Base-by-base conservation (phyloP, 2,888 invertebrate species). In the Drosophila koepferae region DNA sequence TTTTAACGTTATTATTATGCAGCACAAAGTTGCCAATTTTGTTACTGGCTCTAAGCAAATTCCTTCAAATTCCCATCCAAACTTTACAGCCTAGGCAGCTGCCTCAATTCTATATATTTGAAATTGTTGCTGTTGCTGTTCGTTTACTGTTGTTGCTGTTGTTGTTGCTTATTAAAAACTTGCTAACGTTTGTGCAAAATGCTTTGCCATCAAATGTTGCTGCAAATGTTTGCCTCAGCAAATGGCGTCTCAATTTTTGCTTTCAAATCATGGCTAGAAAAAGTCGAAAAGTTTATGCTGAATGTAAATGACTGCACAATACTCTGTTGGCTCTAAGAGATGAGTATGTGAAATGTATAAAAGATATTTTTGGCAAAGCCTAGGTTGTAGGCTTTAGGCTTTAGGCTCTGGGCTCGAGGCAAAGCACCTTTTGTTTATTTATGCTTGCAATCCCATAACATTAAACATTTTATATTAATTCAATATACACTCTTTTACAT, bases 1-100 rank as follows among this genome's bases (percentile, higher is more conserved):
- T 76, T 80, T 86, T 84, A 88, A 88, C 80, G 82, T 82, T 86
- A 84, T 86, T 88, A 84, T 86, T 73, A 83, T 77, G 80, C 65
- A 67, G 86, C 80, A 88, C 51, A 63, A 63, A 74, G 54, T 68
- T 63, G 64, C 48, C 44, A 53, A 64, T 60, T 66, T 66, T 38
- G 18, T 43, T 51, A 40, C 23, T 44, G 53, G 66, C 67, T 69
- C 78, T 72, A 81, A 79, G 64, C 65, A 18, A 74, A 74, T 62
- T 68, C 69, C 65, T 53, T 48, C 10, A 53, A 63, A 70, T 72
- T 72, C 54, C 71, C 36, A 38, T 7, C 1, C 20, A 28, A 55
- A 48, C 23, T 80, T 65, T 72, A 61, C 23, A 60, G 65, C 54
- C 67, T 51, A 65, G 74, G 59, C 80, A 73, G 61, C 76, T 80